Evolutionary conservation across 2,113 vertebrate species (phyloP).

Genomic region (Noturus placidus): DNA sequence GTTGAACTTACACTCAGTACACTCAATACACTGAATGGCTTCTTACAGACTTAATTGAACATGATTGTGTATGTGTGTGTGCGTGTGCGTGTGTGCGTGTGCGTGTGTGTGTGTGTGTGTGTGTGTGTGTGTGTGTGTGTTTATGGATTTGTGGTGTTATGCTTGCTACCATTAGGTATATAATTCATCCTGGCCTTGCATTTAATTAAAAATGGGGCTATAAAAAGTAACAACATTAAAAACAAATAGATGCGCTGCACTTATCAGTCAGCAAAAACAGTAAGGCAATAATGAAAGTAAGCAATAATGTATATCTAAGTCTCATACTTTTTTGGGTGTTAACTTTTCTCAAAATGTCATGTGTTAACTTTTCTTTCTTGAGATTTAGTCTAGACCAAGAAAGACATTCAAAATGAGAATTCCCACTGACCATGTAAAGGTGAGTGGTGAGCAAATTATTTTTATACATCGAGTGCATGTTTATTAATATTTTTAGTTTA

Average conservation of each 20-base stretch:
- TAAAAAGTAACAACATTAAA: slow-evolving; percentile 18
- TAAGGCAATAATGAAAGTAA: not conserved
- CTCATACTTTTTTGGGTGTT: not conserved
- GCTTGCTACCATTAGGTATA: not conserved
- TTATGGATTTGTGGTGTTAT: not conserved
- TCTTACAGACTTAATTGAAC: not conserved
- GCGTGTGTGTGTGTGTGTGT: not conserved
- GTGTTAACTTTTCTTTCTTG: not conserved
- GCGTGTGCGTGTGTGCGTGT: not conserved
- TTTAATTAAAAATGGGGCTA: slow-evolving; percentile 9
- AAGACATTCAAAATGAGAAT: not conserved
- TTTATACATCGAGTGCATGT: not conserved
- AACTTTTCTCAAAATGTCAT: not conserved
- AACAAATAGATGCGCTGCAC: slow-evolving; percentile 14
- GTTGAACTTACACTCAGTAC: not conserved
- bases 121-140: not conserved
- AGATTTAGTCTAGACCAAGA: not conserved
- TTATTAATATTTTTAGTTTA: not conserved
- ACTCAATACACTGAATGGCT: not conserved
- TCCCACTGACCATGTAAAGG: not conserved
- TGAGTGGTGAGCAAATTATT: not conserved
- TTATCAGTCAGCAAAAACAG: slow-evolving; percentile 19
- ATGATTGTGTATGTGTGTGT: not conserved
- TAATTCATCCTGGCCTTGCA: slow-evolving; percentile 3
- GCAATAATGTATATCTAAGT: not conserved